phyloP scores from a whole-genome alignment of 2,888 invertebrate species.

The Creontiades dilutus region DNA sequence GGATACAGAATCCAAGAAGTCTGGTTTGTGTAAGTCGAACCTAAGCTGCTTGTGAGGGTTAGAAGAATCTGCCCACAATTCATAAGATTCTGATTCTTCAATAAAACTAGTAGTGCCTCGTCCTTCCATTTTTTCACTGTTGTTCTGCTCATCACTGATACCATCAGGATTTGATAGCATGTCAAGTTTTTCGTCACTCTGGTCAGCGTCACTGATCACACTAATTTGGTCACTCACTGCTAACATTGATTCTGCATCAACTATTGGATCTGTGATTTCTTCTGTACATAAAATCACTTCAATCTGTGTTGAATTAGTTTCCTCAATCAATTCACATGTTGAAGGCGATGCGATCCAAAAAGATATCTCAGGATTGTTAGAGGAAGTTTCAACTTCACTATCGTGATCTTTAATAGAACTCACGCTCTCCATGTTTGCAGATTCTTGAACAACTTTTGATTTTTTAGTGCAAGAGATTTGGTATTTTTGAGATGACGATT shows the following conservation, averaged over 20 bases:
- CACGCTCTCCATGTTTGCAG: neutral
- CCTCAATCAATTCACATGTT: neutral
- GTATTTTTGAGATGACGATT: neutral
- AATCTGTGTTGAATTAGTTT: neutral
- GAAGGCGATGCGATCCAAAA: slow-evolving; percentile 10
- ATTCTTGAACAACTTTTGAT: neutral
- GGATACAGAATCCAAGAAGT: neutral
- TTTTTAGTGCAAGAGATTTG: neutral
- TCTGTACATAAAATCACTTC: neutral
- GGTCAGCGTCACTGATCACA: neutral
- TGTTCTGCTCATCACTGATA: neutral
- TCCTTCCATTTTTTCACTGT: too few species aligned
- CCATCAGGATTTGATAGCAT: too few species aligned
- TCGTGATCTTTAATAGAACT: neutral
- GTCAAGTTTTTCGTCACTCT: neutral
- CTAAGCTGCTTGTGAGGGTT: neutral
- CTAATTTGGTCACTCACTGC: too few species aligned
- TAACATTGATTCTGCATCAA: neutral
- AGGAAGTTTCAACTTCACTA: neutral
- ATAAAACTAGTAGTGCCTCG: too few species aligned
- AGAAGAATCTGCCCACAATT: neutral
- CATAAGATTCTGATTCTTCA: neutral
- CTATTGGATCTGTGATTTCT: neutral
- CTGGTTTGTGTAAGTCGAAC: neutral
- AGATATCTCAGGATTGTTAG: neutral